Evolutionary conservation across 2,888 invertebrate genomes (phyloP).

Genomic region (Gasteruption jaculator): DNA sequence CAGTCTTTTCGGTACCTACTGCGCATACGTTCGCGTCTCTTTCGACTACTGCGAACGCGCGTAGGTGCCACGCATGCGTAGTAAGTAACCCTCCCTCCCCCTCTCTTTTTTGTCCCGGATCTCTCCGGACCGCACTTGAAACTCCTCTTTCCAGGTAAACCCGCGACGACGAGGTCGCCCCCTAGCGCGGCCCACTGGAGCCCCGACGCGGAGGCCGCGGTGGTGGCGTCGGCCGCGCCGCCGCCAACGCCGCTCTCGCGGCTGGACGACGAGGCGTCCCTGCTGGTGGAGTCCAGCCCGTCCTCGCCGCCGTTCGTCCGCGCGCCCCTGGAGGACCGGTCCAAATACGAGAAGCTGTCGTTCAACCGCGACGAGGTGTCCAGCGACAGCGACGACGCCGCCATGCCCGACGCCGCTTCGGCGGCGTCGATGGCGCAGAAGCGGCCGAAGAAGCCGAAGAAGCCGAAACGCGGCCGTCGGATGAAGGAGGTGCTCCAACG

Average conservation of each 20-base stretch:
- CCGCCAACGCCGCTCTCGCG: too few relatives aligned
- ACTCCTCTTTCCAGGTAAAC: constrained; percentile 41
- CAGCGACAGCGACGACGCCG: constrained; percentile 50
- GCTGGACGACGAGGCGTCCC: constrained; percentile 51
- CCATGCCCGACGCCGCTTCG: too few relatives aligned
- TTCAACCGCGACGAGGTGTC: constrained; percentile 59
- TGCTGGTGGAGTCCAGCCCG: constrained; percentile 46
- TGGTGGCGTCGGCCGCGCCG: too few relatives aligned
- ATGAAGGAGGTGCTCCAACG: constrained; percentile 26
- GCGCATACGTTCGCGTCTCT: too few relatives aligned
- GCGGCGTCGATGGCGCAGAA: constrained; percentile 41
- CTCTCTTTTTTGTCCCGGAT: constrained; percentile 14
- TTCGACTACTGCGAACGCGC: constrained; percentile 3
- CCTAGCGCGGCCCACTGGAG: constrained; percentile 37
- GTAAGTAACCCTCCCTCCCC: neutral
- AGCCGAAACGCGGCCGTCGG: constrained; percentile 35
- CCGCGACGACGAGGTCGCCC: constrained; percentile 26
- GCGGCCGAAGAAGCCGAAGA: constrained; percentile 48
- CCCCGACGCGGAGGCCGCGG: constrained; percentile 31
- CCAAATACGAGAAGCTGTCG: constrained; percentile 72
- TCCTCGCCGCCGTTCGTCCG: constrained; percentile 58
- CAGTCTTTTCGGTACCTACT: too few relatives aligned
- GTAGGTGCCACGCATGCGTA: too few relatives aligned
- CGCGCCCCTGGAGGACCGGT: constrained; percentile 66
- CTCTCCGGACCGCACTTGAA: too few relatives aligned